A percentile compares a stretch with the other conserved stretches of the same genome.
Conservation (phyloP, 2,888 invertebrate genomes). For the Itoplectis maculator region DNA sequence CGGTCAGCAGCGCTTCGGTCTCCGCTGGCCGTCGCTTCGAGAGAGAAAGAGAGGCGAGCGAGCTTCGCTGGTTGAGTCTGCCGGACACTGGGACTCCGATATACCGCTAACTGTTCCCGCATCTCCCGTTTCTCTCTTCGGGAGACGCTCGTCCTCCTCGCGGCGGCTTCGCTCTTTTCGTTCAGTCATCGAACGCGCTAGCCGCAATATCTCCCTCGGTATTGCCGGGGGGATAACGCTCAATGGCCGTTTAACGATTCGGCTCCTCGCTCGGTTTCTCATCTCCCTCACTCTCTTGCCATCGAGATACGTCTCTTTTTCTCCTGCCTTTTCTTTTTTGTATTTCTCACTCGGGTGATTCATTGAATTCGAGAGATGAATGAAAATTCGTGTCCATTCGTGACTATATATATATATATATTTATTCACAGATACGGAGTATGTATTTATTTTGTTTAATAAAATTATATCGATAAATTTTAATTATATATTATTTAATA, state of each 20-base stretch:
- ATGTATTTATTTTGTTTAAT: too few relatives aligned
- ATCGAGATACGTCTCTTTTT: too few relatives aligned
- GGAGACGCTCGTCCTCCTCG: slow-evolving; percentile 41
- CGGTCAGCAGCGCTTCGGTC: slow-evolving; percentile 19
- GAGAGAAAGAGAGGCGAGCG: too few relatives aligned
- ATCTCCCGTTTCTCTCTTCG: slow-evolving; percentile 66
- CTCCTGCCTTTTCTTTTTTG: background rate
- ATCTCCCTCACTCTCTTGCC: slow-evolving; percentile 49
- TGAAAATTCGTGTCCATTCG: slow-evolving; percentile 57
- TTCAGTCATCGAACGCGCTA: slow-evolving; percentile 29
- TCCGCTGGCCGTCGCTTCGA: slow-evolving; percentile 28
- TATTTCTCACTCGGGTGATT: slow-evolving; percentile 59
- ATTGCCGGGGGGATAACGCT: slow-evolving; percentile 65
- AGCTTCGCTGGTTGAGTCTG: slow-evolving; percentile 43
- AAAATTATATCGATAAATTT: too few relatives aligned
- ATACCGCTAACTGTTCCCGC: slow-evolving; percentile 63
- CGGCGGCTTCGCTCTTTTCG: slow-evolving; percentile 30
- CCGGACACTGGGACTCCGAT: slow-evolving; percentile 56
- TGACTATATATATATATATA: slow-evolving; percentile 8
- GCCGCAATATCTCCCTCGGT: slow-evolving; percentile 49
- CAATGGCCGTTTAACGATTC: slow-evolving; percentile 71
- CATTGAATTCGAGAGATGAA: slow-evolving; percentile 72
- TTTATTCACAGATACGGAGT: background rate
- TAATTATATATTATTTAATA: too few relatives aligned
- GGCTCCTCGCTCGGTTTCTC: slow-evolving; percentile 46